Conservation (phyloP, 2,888 invertebrate genomes). For the Limnephilus marmoratus region DNA sequence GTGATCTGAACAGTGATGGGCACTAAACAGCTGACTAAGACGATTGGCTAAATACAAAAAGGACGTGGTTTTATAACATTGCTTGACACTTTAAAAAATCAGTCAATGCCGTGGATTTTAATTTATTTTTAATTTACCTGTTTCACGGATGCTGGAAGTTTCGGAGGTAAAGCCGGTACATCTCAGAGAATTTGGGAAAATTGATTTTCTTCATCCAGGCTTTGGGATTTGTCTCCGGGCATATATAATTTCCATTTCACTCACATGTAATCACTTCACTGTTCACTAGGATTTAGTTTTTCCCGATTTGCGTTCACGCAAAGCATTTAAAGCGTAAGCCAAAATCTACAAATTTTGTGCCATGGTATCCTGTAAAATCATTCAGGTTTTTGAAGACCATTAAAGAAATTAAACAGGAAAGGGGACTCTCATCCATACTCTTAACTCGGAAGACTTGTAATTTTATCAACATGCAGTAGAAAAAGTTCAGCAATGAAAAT, state of each 20-base stretch:
- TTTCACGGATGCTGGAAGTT: slow-evolving; percentile 40
- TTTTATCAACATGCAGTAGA: no score
- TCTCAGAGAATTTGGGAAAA: slow-evolving; percentile 26
- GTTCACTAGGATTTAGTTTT: not conserved
- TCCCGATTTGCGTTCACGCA: not conserved
- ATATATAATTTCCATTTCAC: not conserved
- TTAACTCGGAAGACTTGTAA: no score
- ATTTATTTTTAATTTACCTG: slow-evolving; percentile 4
- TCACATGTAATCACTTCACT: not conserved
- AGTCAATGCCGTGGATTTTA: not conserved
- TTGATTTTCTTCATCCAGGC: slow-evolving; percentile 26
- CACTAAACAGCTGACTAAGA: not conserved
- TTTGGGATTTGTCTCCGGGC: not conserved
- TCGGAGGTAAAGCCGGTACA: slow-evolving; percentile 34
- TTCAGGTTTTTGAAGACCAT: not conserved
- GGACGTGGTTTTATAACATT: not conserved
- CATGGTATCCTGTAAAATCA: not conserved
- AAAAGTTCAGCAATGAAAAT: no score
- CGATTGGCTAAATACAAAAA: not conserved
- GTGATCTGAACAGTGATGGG: no score
- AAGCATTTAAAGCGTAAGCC: not conserved
- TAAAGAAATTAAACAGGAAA: not conserved
- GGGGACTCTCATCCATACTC: no score
- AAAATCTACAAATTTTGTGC: not conserved
- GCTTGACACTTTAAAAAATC: not conserved